Base-by-base conservation (phyloP, 2,888 invertebrate genomes). In the Drosophila pseudotakahashii region DNA sequence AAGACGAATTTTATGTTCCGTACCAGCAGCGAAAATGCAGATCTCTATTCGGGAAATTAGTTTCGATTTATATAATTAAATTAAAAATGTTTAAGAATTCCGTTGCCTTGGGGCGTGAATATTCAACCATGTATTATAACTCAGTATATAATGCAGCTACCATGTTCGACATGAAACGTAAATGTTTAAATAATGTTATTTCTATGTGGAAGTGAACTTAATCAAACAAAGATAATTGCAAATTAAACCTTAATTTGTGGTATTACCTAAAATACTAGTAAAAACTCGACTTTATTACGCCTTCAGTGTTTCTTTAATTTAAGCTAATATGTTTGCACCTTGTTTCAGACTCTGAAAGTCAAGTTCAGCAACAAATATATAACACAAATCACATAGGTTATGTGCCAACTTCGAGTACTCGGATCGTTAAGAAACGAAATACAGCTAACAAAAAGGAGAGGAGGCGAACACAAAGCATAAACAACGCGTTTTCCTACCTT, bases 361-460 rank as follows among this genome's bases (percentile, higher is more conserved):
- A 83, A 75, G 76, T 79, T 53, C 77, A 87, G 58, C 86, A 87
- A 50, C 81, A 78, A 73, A 78, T 87, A 67, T 90, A 89, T 74
- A 73, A 78, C 48, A 74, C 78, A 36, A 77, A 78, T 71, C 83
- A 88, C 59, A 73, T 81, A 59, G 86, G 86, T 77, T 79, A 89
- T 64, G 82, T 82, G 76, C 76, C 89, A 77, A 80, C 83, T 71
- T 79, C 91, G 11, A 92, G 93, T 19, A 93, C 93, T 26, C 89
- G 91, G 54, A 89, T 87, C 14, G 82, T 96, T n/a, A 97, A 97
- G 89, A 93, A 97, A 60, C 92, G 98, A 62, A 96, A 95, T 73
- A 98, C 98, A 1, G 98, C 98, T 16, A 98, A 98, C 92, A 98
- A 98, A 92, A 99, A 99, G 91, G 98, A 99, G 90, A 92, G 98